These are phyloP conservation scores for Drosophila pseudotalamancana DNA, from an alignment of 2,888 invertebrate genomes.

Conservation along the genomic window DNA sequence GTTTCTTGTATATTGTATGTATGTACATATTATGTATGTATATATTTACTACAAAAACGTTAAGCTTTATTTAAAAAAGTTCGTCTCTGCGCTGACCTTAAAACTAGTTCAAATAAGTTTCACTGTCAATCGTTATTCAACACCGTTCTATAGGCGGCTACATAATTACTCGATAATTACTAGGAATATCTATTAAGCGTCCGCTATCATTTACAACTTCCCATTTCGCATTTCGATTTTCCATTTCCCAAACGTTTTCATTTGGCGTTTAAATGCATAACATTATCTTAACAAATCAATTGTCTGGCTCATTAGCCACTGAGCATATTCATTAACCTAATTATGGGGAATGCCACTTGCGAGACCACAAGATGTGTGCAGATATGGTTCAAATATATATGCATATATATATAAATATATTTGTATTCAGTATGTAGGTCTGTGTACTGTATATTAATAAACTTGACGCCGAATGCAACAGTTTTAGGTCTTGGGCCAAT, in stretches of 20 bases:
- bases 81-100: too few species aligned
- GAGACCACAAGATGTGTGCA: conserved; percentile 24
- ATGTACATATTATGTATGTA: too few species aligned
- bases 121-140: neutral
- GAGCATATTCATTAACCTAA: conserved; percentile 53
- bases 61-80: too few species aligned
- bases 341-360: conserved; percentile 42
- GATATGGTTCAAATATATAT: neutral
- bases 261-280: conserved; percentile 26
- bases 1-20: too few species aligned
- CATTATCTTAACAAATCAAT: conserved; percentile 43
- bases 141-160: neutral
- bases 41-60: too few species aligned
- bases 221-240: neutral
- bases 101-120: conserved; percentile 1
- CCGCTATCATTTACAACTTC: neutral
- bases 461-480: conserved; percentile 26
- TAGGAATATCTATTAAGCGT: conserved; percentile 2
- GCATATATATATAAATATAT: conserved; percentile 2
- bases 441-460: conserved; percentile 30
- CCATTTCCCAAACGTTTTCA: neutral
- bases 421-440: neutral
- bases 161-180: conserved; percentile 6
- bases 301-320: conserved; percentile 40
- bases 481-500: conserved; percentile 17